These are phyloP conservation scores for Nasonia giraulti DNA, from an alignment of 1,140 invertebrate species.

Conservation along the genomic window DNA sequence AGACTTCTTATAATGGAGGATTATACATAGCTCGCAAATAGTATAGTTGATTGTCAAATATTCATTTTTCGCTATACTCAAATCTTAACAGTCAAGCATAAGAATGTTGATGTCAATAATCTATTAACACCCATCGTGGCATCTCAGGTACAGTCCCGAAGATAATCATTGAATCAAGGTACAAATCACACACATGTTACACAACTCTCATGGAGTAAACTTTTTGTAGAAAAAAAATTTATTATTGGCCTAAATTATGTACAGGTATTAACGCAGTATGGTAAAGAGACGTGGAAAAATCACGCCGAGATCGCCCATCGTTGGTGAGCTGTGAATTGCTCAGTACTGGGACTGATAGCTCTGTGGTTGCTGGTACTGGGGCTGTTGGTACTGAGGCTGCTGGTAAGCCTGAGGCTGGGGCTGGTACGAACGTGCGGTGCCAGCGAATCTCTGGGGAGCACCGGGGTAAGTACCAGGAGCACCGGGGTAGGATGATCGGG, in stretches of 20 bases:
- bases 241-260: constrained; percentile 72
- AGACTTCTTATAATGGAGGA: too few relatives aligned
- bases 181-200: not conserved
- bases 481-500: constrained; percentile 57
- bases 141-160: not conserved
- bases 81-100: too few relatives aligned
- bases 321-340: not conserved
- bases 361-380: constrained; percentile 59
- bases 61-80: too few relatives aligned
- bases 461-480: constrained; percentile 39
- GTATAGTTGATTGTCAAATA: too few relatives aligned
- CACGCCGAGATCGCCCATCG: constrained; percentile 7
- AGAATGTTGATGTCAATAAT: too few relatives aligned
- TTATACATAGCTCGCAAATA: too few relatives aligned
- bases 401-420: constrained; percentile 58
- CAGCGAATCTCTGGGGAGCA: constrained; percentile 54
- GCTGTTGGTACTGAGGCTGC: constrained; percentile 58
- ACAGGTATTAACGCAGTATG: constrained; percentile 58
- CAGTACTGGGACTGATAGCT: constrained; percentile 69
- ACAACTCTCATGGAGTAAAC: not conserved
- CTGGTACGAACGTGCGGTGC: constrained; percentile 55
- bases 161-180: too few relatives aligned
- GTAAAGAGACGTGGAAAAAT: constrained; percentile 16
- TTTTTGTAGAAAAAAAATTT: constrained; percentile 68
- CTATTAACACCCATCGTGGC: too few relatives aligned